Evolutionary conservation across 2,797 vertebrate species (phyloP).

Genomic region (Mionectes olivaceus): DNA sequence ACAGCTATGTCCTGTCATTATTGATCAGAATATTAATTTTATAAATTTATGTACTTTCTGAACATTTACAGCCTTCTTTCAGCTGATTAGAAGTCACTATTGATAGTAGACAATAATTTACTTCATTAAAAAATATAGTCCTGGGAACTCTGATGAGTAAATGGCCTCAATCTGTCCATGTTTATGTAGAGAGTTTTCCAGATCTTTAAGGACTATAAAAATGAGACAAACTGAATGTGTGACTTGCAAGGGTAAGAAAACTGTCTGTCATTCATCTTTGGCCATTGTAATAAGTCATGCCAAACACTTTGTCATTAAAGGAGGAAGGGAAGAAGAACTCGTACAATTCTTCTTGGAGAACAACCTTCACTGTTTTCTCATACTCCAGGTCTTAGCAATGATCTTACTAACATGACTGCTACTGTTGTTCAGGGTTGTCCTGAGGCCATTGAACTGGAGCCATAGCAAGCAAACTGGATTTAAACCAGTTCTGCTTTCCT

Average conservation of each 20-base stretch:
- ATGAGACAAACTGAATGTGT: neutral
- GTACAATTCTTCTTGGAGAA: neutral
- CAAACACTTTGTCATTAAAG: neutral
- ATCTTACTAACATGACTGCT: neutral
- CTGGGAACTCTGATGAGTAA: neutral
- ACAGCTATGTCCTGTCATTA: neutral
- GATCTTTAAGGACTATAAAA: neutral
- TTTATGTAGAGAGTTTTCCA: neutral
- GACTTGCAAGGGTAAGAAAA: neutral
- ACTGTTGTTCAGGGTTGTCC: neutral
- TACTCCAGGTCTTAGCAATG: neutral
- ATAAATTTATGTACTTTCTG: neutral
- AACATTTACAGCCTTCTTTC: neutral
- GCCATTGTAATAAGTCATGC: neutral
- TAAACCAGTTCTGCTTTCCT: slow-evolving; percentile 8
- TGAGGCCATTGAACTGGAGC: neutral
- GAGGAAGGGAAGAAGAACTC: neutral
- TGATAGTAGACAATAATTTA: neutral
- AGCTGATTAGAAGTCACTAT: neutral
- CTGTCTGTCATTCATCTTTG: neutral
- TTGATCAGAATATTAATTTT: slow-evolving; percentile 13
- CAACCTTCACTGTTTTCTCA: neutral
- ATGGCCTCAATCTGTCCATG: neutral
- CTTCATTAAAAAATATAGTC: neutral
- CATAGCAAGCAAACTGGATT: neutral